Percentiles rank a stretch among this genome's conserved stretches.
Conservation (phyloP, 2,888 invertebrate species). For the Itoplectis maculator region DNA sequence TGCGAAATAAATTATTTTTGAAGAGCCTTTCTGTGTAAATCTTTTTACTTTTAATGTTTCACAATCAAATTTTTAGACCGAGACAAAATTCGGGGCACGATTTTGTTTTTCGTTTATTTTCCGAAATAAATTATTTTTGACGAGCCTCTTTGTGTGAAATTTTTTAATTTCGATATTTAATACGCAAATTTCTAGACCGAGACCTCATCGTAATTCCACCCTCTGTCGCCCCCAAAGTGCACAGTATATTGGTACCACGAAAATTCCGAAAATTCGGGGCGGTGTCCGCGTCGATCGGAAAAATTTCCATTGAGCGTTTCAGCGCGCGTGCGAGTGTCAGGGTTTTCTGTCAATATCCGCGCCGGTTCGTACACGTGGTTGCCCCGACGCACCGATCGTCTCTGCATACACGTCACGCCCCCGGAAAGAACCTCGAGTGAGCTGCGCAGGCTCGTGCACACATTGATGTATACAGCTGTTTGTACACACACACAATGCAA, state of each 20-base stretch:
- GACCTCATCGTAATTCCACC: background rate
- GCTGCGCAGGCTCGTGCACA: background rate
- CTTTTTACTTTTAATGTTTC: too few species aligned
- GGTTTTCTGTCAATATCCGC: slow-evolving; percentile 24
- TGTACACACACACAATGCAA: background rate
- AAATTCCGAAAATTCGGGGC: slow-evolving; percentile 10
- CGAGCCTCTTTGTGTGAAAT: too few species aligned
- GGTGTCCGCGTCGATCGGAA: background rate
- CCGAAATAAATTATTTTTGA: too few species aligned
- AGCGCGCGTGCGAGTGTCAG: slow-evolving; percentile 16
- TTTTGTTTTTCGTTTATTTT: background rate
- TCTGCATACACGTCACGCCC: background rate
- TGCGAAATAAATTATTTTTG: too few species aligned
- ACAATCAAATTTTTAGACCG: too few species aligned
- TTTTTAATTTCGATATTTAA: too few species aligned
- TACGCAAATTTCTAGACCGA: background rate
- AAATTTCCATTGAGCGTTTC: slow-evolving; percentile 40
- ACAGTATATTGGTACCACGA: background rate
- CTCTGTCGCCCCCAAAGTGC: background rate
- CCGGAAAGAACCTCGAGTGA: background rate
- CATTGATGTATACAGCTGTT: background rate
- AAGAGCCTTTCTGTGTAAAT: too few species aligned
- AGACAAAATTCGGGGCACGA: too few species aligned
- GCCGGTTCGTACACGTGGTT: background rate
- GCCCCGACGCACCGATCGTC: background rate